Conservation (phyloP, 2,797 vertebrate species). For the Rousettus madagascariensis region DNA sequence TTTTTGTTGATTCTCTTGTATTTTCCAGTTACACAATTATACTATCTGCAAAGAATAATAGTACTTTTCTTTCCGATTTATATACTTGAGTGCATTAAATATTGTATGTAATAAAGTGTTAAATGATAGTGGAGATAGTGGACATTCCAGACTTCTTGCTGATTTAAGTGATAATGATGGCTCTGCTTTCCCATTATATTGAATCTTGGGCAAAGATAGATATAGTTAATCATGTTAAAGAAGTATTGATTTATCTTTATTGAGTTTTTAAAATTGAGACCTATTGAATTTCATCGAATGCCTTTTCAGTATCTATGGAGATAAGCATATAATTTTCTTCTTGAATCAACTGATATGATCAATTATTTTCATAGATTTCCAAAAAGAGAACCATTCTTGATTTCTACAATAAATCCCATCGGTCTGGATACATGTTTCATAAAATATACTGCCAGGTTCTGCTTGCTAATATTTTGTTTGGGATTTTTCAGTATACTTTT, state of each 20-base stretch:
- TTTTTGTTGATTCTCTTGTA: background rate
- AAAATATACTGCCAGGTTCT: background rate
- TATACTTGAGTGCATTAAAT: background rate
- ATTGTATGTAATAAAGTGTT: background rate
- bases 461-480: background rate
- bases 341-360: conserved; percentile 42
- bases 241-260: conserved; percentile 43
- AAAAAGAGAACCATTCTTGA: background rate
- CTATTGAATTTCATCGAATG: conserved; percentile 44
- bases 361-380: conserved; percentile 50
- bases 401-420: background rate
- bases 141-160: background rate
- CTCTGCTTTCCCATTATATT: conserved; percentile 3
- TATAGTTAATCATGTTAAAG: conserved; percentile 52
- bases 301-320: conserved; percentile 32
- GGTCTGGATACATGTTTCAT: background rate
- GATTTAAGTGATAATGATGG: background rate
- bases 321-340: conserved; percentile 40
- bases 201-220: conserved; percentile 26
- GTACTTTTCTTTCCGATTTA: background rate
- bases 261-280: conserved; percentile 27
- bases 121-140: conserved; percentile 7
- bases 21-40: background rate
- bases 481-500: background rate
- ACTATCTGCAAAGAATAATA: background rate